Evolutionary conservation across 2,888 invertebrate genomes (phyloP).

Genomic region (Drosophila pseudotalamancana): DNA sequence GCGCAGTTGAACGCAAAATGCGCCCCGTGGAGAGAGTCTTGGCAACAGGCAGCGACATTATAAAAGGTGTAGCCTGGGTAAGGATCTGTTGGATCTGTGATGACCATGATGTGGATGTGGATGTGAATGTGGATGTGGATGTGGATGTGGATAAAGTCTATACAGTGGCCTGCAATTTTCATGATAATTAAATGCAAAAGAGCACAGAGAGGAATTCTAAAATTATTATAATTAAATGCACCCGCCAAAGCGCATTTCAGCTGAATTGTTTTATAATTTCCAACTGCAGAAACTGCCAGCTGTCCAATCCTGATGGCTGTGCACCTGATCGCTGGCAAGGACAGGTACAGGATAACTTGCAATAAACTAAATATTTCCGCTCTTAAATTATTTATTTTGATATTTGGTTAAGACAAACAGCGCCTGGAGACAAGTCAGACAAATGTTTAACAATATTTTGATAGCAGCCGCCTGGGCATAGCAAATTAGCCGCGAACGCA

Average conservation of each 20-base stretch:
- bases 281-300: conserved; percentile 47
- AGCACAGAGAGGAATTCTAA: conserved; percentile 37
- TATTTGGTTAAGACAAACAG: conserved; percentile 64
- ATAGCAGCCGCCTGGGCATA: conserved; percentile 70
- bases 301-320: conserved; percentile 41
- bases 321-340: conserved; percentile 40
- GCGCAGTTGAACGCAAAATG: conserved; percentile 36
- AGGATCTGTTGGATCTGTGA: conserved; percentile 20
- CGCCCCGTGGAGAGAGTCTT: conserved; percentile 57
- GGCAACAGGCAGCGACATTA: conserved; percentile 43
- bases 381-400: conserved; percentile 75
- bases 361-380: conserved; percentile 83
- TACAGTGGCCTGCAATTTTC: conserved; percentile 61
- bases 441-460: conserved; percentile 78
- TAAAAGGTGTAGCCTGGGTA: conserved; percentile 52
- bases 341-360: conserved; percentile 37
- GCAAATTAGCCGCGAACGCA: conserved; percentile 69
- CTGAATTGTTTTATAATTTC: conserved; percentile 76
- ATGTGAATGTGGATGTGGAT: too few species aligned
- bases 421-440: conserved; percentile 33
- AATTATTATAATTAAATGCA: conserved; percentile 78
- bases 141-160: conserved; percentile 38
- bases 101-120: conserved; percentile 25
- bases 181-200: conserved; percentile 74
- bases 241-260: conserved; percentile 73